Evolutionary conservation across 2,113 vertebrate genomes (phyloP).

Genomic region (Phoxinus phoxinus): DNA sequence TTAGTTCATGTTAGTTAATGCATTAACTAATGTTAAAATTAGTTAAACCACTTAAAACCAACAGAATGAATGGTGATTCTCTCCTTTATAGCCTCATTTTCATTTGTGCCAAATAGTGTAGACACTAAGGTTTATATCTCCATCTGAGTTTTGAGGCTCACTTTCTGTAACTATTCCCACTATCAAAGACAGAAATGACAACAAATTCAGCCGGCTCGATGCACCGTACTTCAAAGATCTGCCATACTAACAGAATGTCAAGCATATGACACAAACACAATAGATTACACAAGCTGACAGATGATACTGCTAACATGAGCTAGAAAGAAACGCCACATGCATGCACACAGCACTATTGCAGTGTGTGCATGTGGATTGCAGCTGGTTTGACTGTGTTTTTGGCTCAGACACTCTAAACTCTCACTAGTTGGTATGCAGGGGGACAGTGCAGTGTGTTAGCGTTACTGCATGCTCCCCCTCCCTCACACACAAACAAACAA

Average conservation of each 20-base stretch:
- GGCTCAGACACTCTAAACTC: conserved; percentile 42
- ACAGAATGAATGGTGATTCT: neutral
- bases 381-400: conserved; percentile 42
- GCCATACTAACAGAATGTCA: neutral
- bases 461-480: neutral
- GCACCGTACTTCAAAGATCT: neutral
- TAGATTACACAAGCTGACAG: neutral
- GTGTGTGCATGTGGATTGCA: conserved; percentile 20
- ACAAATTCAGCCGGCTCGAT: neutral
- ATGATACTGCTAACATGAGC: neutral
- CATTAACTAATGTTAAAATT: neutral
- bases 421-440: conserved; percentile 26
- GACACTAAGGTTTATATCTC: neutral
- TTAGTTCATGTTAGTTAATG: too few relatives aligned
- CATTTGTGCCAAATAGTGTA: neutral
- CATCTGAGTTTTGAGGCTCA: neutral
- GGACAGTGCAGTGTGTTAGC: conserved; percentile 22
- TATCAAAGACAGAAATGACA: neutral
- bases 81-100: neutral
- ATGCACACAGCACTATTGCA: neutral
- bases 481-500: neutral
- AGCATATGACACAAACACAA: neutral
- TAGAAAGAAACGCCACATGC: neutral
- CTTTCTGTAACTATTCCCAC: neutral
- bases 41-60: neutral